Base-by-base conservation (phyloP, 2,888 invertebrate species). In the Caenorhabditis plicata region DNA sequence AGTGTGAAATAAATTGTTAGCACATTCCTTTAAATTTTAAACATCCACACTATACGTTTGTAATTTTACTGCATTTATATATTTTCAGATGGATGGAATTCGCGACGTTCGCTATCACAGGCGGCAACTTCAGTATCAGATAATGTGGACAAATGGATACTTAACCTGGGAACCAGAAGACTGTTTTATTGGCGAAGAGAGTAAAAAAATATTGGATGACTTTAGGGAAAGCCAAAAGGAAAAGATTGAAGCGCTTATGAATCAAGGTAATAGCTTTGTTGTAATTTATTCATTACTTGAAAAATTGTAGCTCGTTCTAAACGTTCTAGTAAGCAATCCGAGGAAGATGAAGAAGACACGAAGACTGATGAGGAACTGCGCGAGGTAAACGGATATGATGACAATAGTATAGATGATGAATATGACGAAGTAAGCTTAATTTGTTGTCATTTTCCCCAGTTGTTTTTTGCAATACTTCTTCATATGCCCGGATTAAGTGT, bases 231-330 rank as follows among this genome's bases (percentile, higher is more conserved):
- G 3, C 4, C 4, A 42, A 13, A 42, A 27, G 19, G 42, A 26
- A 17, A 42, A n/a, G 17, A 42, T 42, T 27, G 42, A 27, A 4
- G 8, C n/a, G n/a, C n/a, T n/a, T n/a, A n/a, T n/a, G n/a, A n/a
- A 9, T 31, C 31, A 11, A 9, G 31, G 31, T 31, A 11, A 31
- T 13, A 31, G 13, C 13, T 13, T 31, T 31, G 31, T 31, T 31
- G 9, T 31, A 11, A 31, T 31, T 31, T 31, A 13, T 31, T 13
- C 9, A n/a, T n/a, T n/a, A n/a, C n/a, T n/a, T n/a, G n/a, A n/a
- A n/a, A n/a, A n/a, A n/a, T n/a, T n/a, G n/a, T n/a, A 25, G 25
- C 20, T 39, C 4, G 22, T 39, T 5, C 20, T 19, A 15, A 39
- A 39, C 15, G 20, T 19, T 4, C 4, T 7, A 39, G n/a, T 7